These are phyloP conservation scores for Carettochelys insculpta DNA, from an alignment of 2,113 vertebrate species.

Conservation along the genomic window DNA sequence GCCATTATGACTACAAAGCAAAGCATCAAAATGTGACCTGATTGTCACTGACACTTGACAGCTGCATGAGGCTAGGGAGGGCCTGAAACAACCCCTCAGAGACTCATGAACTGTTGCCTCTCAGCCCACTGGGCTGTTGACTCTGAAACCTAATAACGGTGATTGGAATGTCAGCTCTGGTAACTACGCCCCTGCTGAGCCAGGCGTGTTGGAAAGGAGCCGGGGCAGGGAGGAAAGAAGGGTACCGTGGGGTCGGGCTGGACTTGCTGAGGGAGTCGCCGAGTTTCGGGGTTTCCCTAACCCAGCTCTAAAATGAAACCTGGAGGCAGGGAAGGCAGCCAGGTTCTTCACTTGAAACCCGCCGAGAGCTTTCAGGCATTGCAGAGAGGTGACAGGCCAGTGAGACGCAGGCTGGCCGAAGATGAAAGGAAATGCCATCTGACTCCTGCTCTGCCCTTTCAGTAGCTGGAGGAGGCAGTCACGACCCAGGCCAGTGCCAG, in stretches of 20 bases:
- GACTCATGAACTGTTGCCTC: neutral
- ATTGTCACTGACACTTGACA: neutral
- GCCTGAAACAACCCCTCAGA: neutral
- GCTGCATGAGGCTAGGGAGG: neutral
- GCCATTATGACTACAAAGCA: neutral
- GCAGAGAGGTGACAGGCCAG: slow-evolving; percentile 65
- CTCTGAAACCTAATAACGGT: neutral
- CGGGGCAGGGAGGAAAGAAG: no score
- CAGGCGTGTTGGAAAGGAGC: neutral
- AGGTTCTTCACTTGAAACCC: slow-evolving; percentile 14
- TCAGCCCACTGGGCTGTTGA: neutral
- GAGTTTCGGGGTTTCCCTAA: accelerated
- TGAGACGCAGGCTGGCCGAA: slow-evolving; percentile 34
- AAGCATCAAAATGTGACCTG: neutral
- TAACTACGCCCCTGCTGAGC: neutral
- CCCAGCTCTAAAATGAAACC: neutral
- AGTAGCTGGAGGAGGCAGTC: neutral
- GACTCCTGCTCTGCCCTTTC: slow-evolving; percentile 31
- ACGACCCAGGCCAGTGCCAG: neutral
- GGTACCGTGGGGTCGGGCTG: neutral
- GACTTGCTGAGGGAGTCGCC: accelerated
- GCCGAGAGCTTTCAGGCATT: slow-evolving; percentile 25
- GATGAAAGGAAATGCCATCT: slow-evolving; percentile 59
- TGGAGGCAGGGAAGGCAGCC: neutral
- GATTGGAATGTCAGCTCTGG: neutral